phyloP scores from a whole-genome alignment of 35 echinoderm and acorn worm species.

The Lytechinus pictus region DNA sequence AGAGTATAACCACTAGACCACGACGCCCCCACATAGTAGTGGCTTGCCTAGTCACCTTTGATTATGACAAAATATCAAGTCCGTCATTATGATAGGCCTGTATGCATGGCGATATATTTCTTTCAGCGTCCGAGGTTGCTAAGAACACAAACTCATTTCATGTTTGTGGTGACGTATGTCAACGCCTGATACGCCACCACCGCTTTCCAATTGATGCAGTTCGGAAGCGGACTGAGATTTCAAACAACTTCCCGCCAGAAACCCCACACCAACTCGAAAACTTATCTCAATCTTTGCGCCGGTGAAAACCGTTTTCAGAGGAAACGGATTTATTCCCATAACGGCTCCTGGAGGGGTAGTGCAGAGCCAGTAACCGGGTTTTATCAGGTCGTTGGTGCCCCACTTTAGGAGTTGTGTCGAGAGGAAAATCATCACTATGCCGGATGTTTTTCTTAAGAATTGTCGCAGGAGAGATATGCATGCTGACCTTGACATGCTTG shows the following conservation, averaged over 20 bases:
- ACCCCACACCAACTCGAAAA: not conserved
- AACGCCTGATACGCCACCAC: not conserved
- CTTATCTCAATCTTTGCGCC: not conserved
- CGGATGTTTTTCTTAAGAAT: not conserved
- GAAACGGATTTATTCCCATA: not conserved
- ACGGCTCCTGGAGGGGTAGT: not conserved
- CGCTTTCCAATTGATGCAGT: not conserved
- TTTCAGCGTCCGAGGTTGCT: not conserved
- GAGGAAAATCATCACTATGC: not conserved
- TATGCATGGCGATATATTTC: too few relatives aligned
- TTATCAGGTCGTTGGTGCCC: not conserved
- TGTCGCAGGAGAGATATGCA: not conserved
- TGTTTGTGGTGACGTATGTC: not conserved
- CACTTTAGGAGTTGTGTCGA: not conserved
- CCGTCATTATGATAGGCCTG: too few relatives aligned
- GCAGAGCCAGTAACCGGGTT: not conserved
- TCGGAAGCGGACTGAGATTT: not conserved
- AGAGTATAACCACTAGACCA: too few relatives aligned
- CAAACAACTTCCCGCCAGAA: not conserved
- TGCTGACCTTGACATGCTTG: not conserved
- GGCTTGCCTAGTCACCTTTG: too few relatives aligned
- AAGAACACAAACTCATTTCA: not conserved
- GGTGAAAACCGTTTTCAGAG: not conserved
- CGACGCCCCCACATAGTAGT: too few relatives aligned
- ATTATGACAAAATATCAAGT: too few relatives aligned